Evolutionary conservation across 2,888 invertebrate genomes (phyloP).

Genomic region (Volucella bombylans): DNA sequence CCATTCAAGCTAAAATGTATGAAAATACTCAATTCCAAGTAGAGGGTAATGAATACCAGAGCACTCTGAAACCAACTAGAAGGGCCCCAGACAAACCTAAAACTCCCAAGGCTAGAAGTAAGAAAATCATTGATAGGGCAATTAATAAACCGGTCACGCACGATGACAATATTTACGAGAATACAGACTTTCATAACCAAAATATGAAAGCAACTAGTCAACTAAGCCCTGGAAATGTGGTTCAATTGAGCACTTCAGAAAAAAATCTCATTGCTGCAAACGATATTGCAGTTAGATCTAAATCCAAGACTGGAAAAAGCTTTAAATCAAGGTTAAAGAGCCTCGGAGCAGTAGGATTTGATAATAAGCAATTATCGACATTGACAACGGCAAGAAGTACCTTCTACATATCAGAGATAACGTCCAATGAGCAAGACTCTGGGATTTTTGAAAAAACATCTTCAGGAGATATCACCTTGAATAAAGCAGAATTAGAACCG

Average conservation of each 20-base stretch:
- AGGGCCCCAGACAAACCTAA: constrained; percentile 65
- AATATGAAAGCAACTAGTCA: constrained; percentile 70
- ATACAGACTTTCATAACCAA: constrained; percentile 77
- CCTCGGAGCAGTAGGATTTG: constrained; percentile 81
- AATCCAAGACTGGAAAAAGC: constrained; percentile 83
- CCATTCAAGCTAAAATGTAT: constrained; percentile 80
- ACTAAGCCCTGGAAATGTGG: constrained; percentile 12
- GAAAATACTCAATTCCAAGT: constrained; percentile 80
- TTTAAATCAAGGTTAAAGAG: constrained; percentile 86
- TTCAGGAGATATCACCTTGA: constrained; percentile 75
- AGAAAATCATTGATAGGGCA: constrained; percentile 59
- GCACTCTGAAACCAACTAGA: constrained; percentile 71
- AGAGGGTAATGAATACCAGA: constrained; percentile 75
- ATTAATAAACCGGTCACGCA: constrained; percentile 30
- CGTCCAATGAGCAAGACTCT: constrained; percentile 85
- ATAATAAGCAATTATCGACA: constrained; percentile 80
- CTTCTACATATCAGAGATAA: constrained; percentile 87
- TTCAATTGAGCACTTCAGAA: constrained; percentile 80
- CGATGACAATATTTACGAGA: constrained; percentile 77
- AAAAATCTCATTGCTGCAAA: constrained; percentile 81
- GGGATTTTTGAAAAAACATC: constrained; percentile 83
- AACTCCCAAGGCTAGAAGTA: constrained; percentile 44
- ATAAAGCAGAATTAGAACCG: constrained; percentile 63
- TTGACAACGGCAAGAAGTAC: constrained; percentile 86
- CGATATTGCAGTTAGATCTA: constrained; percentile 78